phyloP scores from a whole-genome alignment of 2,888 invertebrate genomes.

The Neria commutata region DNA sequence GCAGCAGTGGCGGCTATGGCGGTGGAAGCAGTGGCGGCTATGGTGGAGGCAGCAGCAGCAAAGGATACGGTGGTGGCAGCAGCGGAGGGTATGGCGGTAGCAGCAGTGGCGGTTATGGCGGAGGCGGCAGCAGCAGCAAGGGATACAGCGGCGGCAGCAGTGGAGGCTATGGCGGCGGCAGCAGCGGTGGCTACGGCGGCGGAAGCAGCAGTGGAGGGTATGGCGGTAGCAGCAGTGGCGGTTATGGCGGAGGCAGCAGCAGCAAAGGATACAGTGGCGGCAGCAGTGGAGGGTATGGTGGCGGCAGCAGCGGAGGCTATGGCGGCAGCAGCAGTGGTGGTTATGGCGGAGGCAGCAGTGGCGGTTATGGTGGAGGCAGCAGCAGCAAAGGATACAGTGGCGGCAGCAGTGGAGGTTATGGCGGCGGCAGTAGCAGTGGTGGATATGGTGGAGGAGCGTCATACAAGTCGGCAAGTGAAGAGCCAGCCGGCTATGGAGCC shows the following conservation, averaged over 20 bases:
- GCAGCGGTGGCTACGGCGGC: not conserved
- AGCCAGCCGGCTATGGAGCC: not conserved
- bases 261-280: conserved; percentile 1
- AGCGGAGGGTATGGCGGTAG: not conserved
- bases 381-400: not conserved
- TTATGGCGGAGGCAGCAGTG: not conserved
- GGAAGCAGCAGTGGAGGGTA: not conserved
- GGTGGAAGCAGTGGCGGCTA: not conserved
- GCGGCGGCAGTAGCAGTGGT: not conserved
- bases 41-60: too few species aligned
- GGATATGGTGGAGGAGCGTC: conserved; percentile 2
- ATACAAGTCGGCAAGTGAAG: conserved; percentile 14
- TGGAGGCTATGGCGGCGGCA: not conserved
- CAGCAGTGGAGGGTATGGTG: not conserved
- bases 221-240: not conserved
- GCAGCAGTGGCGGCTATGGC: not conserved
- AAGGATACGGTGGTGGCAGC: not conserved
- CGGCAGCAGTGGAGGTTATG: not conserved
- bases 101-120: not conserved
- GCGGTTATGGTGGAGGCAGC: not conserved
- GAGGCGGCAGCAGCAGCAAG: not conserved
- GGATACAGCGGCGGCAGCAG: not conserved
- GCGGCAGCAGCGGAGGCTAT: not conserved
- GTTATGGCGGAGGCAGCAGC: conserved; percentile 5
- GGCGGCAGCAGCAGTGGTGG: not conserved